Base-by-base conservation (phyloP, 2,888 invertebrate genomes). In the Sclerodermus sp. region DNA sequence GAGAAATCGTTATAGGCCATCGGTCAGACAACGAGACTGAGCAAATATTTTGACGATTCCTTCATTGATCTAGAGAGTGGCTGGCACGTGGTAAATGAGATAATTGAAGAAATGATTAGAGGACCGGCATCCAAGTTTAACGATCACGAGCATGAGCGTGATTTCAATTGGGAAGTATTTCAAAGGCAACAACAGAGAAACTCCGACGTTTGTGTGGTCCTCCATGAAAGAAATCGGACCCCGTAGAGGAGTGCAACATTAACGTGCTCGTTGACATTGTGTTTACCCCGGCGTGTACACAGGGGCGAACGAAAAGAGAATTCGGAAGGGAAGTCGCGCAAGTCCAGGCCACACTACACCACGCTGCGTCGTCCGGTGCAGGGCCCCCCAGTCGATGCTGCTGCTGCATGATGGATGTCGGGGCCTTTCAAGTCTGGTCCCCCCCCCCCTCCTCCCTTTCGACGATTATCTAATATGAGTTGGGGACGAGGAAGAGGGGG, bases 391-490 rank as follows among this genome's bases (percentile, higher is more conserved):
- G n/a, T n/a, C n/a, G n/a, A n/a, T n/a, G 23, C 8, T 8, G 23
- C 3, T 23, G 23, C 51, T 51, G 41, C 57, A 66, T 67, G 66
- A 66, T 66, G 63, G 60, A 66, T 68, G 66, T 64, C 65, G 69
- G 68, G 64, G 57, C 63, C 73, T 73, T 71, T 73, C 67, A 71
- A 70, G 67, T 64, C 58, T 63, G n/a, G n/a, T n/a, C n/a, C 60
- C 52, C 52, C 47, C 47, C 46, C 46, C 55, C 50, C 41, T 54
- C 53, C 47, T 50, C 52, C 53, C 57, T 61, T 58, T 60, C 62
- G 67, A 64, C 67, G 73, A 73, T 73, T 73, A 73, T 70, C 71
- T 73, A 73, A 73, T 73, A 66, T 64, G 59, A 42, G 41, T 18
- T 40, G 45, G 15, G 31, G 49, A 45, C 45, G 15, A 38, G 41